Evolutionary conservation across 2,113 vertebrate species (phyloP), one percentile per base, ranked within the genome.

Genomic region (Phaethon lepturus): DNA sequence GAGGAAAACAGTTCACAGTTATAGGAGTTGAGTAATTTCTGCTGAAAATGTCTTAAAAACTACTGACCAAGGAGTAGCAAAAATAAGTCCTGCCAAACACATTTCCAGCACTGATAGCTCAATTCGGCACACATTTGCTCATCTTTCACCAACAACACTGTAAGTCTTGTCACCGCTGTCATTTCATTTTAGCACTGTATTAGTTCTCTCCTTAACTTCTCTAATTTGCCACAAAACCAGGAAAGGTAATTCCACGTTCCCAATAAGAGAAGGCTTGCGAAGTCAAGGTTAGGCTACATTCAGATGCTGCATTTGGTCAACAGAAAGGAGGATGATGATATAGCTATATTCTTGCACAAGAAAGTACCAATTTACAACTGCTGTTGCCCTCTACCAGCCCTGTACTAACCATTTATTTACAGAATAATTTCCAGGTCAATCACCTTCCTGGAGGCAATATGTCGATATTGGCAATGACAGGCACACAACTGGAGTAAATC

Each of bases 381-480:
- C 60, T 66, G 56, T 15, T 66, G 25, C 47, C n/a, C 17, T 19
- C 7, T 13, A 45, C 13, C 26, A 81, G 23, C 47, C 26, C n/a
- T n/a, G 10, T 17, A 66, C 75, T 50, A 86, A 55, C 52, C 42
- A 35, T 22, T 59, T 38, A 63, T 59, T 75, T 53, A 63, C 52
- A 76, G 38, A 76, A 33, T 29, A 13, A 64, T 44, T 84, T 73
- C 42, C 81, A 85, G 45, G 53, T 77, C 73, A 66, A 5, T 24
- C 56, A 56, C 28, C 31, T 38, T 82, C 49, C 69, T 35, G 29
- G 42, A 76, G 44, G 44, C 63, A 82, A 14, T 8, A 19, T 0
- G 0, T 38, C 4, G 0, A 23, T 38, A 45, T 2, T 5, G 13
- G 49, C 31, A 56, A 56, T 20, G 26, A 63, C 55, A 25, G 44